Percentiles rank a stretch among this genome's conserved stretches.
These are phyloP conservation scores for Phenganax subtilis DNA, from an alignment of 92 coral and sea anemone genomes.

Conservation along the genomic window DNA sequence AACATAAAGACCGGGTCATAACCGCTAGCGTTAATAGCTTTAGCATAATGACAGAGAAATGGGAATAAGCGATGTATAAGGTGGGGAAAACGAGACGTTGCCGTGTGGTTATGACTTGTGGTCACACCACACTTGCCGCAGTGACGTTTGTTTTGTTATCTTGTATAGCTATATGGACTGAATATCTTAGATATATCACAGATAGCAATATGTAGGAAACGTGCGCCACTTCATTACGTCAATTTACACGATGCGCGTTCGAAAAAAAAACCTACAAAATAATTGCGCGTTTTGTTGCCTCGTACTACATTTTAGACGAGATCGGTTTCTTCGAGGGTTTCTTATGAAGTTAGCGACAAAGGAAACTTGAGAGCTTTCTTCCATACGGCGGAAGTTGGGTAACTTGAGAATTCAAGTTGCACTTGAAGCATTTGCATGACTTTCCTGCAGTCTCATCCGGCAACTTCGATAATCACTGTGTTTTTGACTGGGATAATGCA, in stretches of 20 bases:
- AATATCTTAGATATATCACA: neutral
- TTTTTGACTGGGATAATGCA: slow-evolving; percentile 10
- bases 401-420: neutral
- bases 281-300: neutral
- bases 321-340: neutral
- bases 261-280: neutral
- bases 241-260: neutral
- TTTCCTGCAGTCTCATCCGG: slow-evolving; percentile 9
- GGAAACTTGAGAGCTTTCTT: slow-evolving; percentile 2
- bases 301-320: neutral
- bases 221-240: neutral
- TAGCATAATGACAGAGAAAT: neutral
- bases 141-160: neutral
- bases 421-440: neutral
- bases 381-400: neutral
- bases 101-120: neutral
- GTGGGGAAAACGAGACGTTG: slow-evolving; percentile 5
- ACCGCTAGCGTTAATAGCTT: neutral
- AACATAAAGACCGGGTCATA: slow-evolving; percentile 6
- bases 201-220: slow-evolving; percentile 3
- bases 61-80: neutral
- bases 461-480: slow-evolving; percentile 19
- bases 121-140: slow-evolving; percentile 8
- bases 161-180: neutral
- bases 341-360: slow-evolving; percentile 1